These are phyloP conservation scores for Chauna torquata DNA, from an alignment of 2,113 vertebrate genomes.

Conservation along the genomic window DNA sequence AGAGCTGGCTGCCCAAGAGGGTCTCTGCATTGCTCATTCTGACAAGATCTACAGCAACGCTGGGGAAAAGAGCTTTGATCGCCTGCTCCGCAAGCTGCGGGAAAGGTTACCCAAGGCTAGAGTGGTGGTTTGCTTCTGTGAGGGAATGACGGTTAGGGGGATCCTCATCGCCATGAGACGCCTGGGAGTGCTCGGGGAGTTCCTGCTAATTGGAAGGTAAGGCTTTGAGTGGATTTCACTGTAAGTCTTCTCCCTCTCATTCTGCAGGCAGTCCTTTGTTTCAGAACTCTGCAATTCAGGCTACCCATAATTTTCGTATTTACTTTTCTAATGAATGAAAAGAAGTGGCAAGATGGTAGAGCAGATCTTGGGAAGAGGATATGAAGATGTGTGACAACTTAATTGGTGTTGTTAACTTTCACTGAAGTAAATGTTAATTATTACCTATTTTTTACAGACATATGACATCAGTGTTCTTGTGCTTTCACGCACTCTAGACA, in stretches of 20 bases:
- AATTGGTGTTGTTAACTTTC: neutral
- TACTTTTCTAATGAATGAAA: neutral
- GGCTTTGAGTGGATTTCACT: neutral
- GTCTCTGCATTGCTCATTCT: conserved; percentile 95
- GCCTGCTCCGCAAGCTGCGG: conserved; percentile 90
- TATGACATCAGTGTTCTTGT: neutral
- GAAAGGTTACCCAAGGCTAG: conserved; percentile 94
- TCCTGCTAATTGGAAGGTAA: conserved; percentile 96
- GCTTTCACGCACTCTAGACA: neutral
- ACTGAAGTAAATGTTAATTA: neutral
- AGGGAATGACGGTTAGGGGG: conserved; percentile 96
- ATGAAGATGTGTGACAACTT: neutral
- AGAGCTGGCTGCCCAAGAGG: conserved; percentile 93
- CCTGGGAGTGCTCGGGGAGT: conserved; percentile 89
- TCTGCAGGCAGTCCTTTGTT: neutral
- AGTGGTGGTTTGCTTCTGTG: conserved; percentile 97
- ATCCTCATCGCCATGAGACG: conserved; percentile 95
- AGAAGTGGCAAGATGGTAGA: neutral
- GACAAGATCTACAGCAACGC: conserved; percentile 99
- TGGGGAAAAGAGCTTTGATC: conserved; percentile 94
- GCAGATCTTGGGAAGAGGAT: neutral
- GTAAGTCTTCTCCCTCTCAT: accelerated
- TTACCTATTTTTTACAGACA: neutral
- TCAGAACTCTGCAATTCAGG: neutral
- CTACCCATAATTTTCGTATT: neutral